Conservation (phyloP, 2,113 vertebrate species). For the Amphilophus citrinellus region DNA sequence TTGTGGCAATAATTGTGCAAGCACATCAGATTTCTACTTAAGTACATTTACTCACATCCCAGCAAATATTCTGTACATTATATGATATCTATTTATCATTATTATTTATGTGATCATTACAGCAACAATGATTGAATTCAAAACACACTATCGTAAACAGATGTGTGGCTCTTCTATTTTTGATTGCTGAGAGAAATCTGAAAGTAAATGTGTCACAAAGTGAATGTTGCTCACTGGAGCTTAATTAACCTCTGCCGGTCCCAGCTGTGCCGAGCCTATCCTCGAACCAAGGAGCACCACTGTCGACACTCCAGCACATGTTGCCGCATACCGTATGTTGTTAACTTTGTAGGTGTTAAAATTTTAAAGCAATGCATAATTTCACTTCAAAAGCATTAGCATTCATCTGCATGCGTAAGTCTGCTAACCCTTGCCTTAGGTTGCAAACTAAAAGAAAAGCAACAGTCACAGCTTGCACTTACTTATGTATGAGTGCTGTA, state of each 20-base stretch:
- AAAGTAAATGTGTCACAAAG: slow-evolving; percentile 32
- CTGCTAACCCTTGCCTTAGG: slow-evolving; percentile 42
- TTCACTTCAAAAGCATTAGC: slow-evolving; percentile 38
- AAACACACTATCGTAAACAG: slow-evolving; percentile 22
- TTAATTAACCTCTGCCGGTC: slow-evolving; percentile 57
- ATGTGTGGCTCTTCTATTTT: slow-evolving; percentile 32
- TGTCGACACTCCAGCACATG: slow-evolving; percentile 45
- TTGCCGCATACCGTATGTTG: slow-evolving; percentile 32
- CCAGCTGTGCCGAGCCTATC: slow-evolving; percentile 42
- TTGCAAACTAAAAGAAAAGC: slow-evolving; percentile 45
- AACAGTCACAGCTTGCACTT: slow-evolving; percentile 33
- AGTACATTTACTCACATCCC: not conserved
- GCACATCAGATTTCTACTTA: not conserved
- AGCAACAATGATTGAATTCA: not conserved
- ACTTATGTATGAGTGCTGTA: slow-evolving; percentile 42
- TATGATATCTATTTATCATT: not conserved
- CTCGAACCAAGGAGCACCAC: slow-evolving; percentile 17
- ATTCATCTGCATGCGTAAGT: slow-evolving; percentile 38
- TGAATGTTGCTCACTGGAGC: slow-evolving; percentile 35
- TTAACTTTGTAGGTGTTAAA: slow-evolving; percentile 47
- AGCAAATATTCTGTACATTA: not conserved
- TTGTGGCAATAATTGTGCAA: not conserved
- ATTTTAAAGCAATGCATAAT: slow-evolving; percentile 51
- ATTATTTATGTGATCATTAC: not conserved
- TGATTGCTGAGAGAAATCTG: slow-evolving; percentile 19